phyloP scores from a whole-genome alignment of 2,888 invertebrate genomes.

The Drosophila paracracens region DNA sequence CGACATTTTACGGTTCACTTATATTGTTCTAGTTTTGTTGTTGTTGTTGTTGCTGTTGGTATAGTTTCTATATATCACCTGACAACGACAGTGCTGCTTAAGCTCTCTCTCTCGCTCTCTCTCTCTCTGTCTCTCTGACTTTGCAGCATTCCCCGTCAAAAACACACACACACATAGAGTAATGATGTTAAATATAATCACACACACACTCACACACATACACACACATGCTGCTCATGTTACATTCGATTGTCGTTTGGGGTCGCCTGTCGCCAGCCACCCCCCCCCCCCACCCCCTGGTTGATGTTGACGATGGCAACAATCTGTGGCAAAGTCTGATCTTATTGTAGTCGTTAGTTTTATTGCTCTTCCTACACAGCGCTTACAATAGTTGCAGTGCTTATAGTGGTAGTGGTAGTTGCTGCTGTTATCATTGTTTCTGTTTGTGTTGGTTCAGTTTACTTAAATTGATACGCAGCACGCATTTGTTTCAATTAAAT shows the following conservation, averaged over 20 bases:
- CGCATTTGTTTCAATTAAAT: conserved; percentile 80
- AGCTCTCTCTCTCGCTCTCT: neutral
- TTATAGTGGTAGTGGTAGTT: conserved; percentile 14
- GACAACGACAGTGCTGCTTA: conserved; percentile 20
- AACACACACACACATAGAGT: conserved; percentile 9
- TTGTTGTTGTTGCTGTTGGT: conserved; percentile 41
- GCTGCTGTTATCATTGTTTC: conserved; percentile 3
- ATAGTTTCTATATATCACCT: conserved; percentile 44
- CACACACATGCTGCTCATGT: conserved; percentile 31
- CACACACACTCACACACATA: neutral
- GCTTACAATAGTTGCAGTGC: conserved; percentile 38
- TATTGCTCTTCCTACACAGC: conserved; percentile 57
- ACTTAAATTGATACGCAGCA: conserved; percentile 80
- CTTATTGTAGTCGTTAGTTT: conserved; percentile 65
- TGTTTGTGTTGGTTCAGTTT: conserved; percentile 37
- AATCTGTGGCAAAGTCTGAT: conserved; percentile 62
- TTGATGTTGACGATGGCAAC: conserved; percentile 47
- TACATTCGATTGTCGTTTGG: conserved; percentile 53
- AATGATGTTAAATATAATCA: conserved; percentile 43
- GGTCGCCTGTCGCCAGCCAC: conserved; percentile 29
- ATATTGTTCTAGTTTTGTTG: conserved; percentile 31
- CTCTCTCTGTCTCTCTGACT: neutral
- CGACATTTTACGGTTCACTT: conserved; percentile 60
- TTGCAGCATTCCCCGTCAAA: conserved; percentile 25
- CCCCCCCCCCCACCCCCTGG: conserved; percentile 8